Evolutionary conservation across 2,888 invertebrate genomes (phyloP).

Genomic region (Trissoscelio sp.): DNA sequence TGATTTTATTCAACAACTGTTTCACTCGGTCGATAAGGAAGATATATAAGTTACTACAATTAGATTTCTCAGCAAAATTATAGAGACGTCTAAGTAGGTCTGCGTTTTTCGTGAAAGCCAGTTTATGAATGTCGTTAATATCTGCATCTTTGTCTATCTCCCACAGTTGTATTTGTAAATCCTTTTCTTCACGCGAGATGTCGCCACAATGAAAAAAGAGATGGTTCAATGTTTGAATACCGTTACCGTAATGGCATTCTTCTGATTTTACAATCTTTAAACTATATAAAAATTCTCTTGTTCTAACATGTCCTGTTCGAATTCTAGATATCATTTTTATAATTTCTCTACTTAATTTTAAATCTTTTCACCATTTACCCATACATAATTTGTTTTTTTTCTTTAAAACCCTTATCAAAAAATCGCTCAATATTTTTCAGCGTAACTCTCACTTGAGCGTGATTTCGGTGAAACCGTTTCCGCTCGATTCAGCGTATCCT

Average conservation of each 20-base stretch:
- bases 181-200: background rate
- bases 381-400: slow-evolving; percentile 5
- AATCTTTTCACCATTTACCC: slow-evolving; percentile 13
- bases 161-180: background rate
- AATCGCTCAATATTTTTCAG: no score
- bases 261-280: no score
- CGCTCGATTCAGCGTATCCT: no score
- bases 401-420: no score
- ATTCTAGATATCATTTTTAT: slow-evolving; percentile 17
- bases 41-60: no score
- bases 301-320: slow-evolving; percentile 22
- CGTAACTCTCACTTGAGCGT: no score
- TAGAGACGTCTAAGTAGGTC: background rate
- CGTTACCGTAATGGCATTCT: background rate
- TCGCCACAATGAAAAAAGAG: background rate
- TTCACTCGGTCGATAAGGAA: no score
- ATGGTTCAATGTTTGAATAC: background rate
- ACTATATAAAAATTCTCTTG: background rate
- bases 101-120: background rate
- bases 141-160: background rate
- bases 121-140: background rate
- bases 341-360: background rate
- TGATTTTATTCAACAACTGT: no score
- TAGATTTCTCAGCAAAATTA: background rate
- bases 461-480: no score